These are phyloP conservation scores for Clanis bilineata DNA, from an alignment of 2,888 invertebrate species.

Conservation along the genomic window DNA sequence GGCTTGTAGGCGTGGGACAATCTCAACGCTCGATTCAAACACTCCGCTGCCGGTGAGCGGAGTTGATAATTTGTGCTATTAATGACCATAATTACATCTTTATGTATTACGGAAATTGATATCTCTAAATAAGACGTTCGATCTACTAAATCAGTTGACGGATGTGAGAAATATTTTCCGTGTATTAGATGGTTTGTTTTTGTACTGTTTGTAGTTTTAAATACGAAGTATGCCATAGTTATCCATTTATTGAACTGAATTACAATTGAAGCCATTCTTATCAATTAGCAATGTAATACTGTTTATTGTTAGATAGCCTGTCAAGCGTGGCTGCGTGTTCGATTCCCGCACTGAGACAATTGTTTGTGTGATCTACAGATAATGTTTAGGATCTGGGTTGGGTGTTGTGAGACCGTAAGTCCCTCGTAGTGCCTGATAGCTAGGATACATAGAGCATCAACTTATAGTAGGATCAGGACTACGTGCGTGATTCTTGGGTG, in stretches of 20 bases:
- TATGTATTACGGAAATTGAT: conserved; percentile 9
- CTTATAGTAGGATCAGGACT: too few relatives aligned
- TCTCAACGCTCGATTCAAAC: not conserved
- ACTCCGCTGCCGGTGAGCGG: not conserved
- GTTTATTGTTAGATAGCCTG: too few relatives aligned
- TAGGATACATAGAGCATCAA: too few relatives aligned
- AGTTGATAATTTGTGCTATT: conserved; percentile 3
- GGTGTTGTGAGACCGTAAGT: too few relatives aligned
- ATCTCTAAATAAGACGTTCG: not conserved
- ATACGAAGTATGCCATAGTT: not conserved
- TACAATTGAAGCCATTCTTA: too few relatives aligned
- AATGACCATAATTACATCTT: conserved; percentile 1
- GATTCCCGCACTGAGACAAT: too few relatives aligned
- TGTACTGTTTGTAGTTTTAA: not conserved
- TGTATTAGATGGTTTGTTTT: conserved; percentile 1
- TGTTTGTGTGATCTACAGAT: too few relatives aligned
- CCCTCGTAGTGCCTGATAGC: too few relatives aligned
- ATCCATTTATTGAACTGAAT: not conserved
- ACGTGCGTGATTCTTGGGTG: too few relatives aligned
- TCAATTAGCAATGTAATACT: too few relatives aligned
- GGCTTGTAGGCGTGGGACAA: conserved; percentile 17
- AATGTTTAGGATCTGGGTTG: too few relatives aligned
- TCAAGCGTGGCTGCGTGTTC: too few relatives aligned
- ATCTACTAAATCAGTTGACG: conserved; percentile 1
- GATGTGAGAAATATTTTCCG: not conserved